phyloP scores from a whole-genome alignment of 1,140 invertebrate species.

The Drosophila elegans region DNA sequence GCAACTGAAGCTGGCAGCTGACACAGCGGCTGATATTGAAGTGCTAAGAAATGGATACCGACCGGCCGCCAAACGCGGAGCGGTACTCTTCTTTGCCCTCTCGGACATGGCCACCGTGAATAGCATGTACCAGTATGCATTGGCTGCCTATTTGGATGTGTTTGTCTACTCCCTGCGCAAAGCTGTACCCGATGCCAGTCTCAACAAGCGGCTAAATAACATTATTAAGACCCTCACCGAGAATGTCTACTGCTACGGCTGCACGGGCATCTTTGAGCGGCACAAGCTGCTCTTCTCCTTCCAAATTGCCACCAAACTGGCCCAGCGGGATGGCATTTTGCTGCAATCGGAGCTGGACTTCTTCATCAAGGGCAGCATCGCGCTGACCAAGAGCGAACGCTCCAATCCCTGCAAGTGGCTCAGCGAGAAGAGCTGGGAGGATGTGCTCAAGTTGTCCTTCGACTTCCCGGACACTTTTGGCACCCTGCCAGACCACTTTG shows the following conservation, averaged over 20 bases:
- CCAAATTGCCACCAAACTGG: constrained; percentile 93
- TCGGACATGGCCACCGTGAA: constrained; percentile 94
- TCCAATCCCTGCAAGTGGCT: constrained; percentile 91
- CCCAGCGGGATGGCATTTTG: constrained; percentile 88
- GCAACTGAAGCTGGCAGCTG: constrained; percentile 90
- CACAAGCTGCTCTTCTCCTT: constrained; percentile 96
- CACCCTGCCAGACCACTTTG: constrained; percentile 88
- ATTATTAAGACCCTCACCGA: constrained; percentile 94
- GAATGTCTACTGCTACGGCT: constrained; percentile 95
- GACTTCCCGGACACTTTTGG: constrained; percentile 90
- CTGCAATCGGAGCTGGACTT: constrained; percentile 92
- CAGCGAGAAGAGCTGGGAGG: constrained; percentile 91
- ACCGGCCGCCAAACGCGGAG: constrained; percentile 92
- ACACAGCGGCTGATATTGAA: constrained; percentile 91
- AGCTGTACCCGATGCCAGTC: constrained; percentile 90
- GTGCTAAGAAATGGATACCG: constrained; percentile 92
- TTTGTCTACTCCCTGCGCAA: constrained; percentile 92
- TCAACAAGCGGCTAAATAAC: constrained; percentile 90
- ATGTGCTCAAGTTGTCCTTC: constrained; percentile 89
- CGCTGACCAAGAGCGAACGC: constrained; percentile 89
- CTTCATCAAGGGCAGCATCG: constrained; percentile 94
- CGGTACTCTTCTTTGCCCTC: constrained; percentile 95
- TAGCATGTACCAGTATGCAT: constrained; percentile 96
- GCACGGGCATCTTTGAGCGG: constrained; percentile 95
- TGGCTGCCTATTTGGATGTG: constrained; percentile 92